Conservation (phyloP, 2,113 vertebrate species). For the Eclectus roratus region DNA sequence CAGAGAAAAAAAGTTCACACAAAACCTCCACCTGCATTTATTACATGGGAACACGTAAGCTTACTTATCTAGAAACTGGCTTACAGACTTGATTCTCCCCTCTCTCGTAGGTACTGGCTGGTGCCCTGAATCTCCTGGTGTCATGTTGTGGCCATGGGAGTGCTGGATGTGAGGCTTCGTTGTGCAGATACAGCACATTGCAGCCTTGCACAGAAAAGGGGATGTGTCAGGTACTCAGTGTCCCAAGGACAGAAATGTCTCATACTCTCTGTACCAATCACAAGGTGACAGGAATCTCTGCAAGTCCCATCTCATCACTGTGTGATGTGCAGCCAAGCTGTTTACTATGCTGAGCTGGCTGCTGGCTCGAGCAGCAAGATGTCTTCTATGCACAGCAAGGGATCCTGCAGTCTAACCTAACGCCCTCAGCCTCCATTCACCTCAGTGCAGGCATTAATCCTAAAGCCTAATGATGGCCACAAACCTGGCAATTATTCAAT, state of each 20-base stretch:
- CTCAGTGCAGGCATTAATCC: neutral
- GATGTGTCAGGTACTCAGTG: accelerated
- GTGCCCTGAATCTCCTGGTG: neutral
- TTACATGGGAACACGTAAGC: neutral
- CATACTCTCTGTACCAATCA: neutral
- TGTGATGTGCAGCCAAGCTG: neutral
- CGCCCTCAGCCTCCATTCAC: neutral
- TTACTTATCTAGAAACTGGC: neutral
- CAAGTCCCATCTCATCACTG: neutral
- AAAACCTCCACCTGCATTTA: neutral
- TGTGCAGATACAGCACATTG: neutral
- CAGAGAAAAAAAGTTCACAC: neutral
- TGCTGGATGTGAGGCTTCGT: accelerated
- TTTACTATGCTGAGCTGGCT: neutral
- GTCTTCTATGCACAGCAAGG: neutral
- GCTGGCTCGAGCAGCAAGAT: neutral
- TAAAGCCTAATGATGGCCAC: neutral
- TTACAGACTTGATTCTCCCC: neutral
- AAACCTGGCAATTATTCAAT: neutral
- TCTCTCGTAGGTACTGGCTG: neutral
- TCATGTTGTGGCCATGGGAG: neutral
- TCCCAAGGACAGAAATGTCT: neutral
- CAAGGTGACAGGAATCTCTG: neutral
- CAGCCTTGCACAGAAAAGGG: neutral
- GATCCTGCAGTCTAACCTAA: neutral